Base-by-base conservation (phyloP, 2,797 vertebrate species). In the Notamacropus eugenii region DNA sequence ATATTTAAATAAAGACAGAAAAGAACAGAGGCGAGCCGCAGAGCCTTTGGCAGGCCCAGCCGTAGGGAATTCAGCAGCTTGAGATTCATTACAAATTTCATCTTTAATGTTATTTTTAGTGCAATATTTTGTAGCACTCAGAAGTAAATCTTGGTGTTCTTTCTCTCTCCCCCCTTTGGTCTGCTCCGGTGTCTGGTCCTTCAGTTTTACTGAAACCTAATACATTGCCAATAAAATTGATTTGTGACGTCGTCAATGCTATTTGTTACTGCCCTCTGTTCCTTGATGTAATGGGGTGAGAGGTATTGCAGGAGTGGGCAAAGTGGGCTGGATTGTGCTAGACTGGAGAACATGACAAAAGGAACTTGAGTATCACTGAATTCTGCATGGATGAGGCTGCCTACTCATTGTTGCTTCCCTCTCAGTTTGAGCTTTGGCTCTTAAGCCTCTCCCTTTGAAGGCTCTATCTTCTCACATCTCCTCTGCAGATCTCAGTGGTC, bases 1-100 rank as follows among this genome's bases (percentile, higher is more conserved):
- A 99, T 99, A 99, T 99, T 99, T 99, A 99, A 98, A 99, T 98
- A 99, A 99, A 99, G 99, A 98, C 98, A 98, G 98, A 98, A 98
- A 98, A 99, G 98, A 99, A 98, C 98, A 99, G 99, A 99, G 98
- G 98, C 98, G 98, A 98, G 98, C 98, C 97, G 98, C 97, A 97
- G 98, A 99, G 99, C 98, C 98, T 99, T 98, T 98, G 98, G 98
- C 99, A 98, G 98, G 98, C 98, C 98, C 98, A 98, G 98, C 99
- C 99, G 98, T 98, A 98, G 99, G 99, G 99, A 98, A 98, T 98
- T 98, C 96, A 98, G 98, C 98, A 98, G 98, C 98, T 98, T 98
- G 99, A 98, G 98, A 99, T 98, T 99, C 99, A 99, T 98, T 98
- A 98, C 98, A 98, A 99, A 99, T 99, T 98, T 99, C 98, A 98